These are phyloP conservation scores for Macropus fuliginosus DNA, from an alignment of 2,797 vertebrate species.

Conservation along the genomic window DNA sequence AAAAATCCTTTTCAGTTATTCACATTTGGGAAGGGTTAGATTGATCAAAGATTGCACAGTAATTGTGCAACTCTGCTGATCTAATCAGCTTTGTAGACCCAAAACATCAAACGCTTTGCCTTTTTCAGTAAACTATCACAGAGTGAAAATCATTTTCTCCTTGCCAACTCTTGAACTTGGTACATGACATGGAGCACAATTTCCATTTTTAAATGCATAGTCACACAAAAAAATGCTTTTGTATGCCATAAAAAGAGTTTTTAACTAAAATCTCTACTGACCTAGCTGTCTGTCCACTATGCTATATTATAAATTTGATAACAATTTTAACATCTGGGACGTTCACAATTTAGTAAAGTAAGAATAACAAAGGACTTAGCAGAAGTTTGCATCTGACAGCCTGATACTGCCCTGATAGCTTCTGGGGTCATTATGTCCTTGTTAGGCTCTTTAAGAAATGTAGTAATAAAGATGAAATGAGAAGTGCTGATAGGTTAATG, in stretches of 20 bases:
- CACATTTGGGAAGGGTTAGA: slow-evolving; percentile 74
- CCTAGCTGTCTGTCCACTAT: not conserved
- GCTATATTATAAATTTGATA: not conserved
- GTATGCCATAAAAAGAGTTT: slow-evolving; percentile 24
- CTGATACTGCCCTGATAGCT: slow-evolving; percentile 21
- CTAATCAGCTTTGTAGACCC: slow-evolving; percentile 70
- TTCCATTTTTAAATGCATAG: slow-evolving; percentile 58
- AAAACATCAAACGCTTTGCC: slow-evolving; percentile 77
- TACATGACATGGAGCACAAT: slow-evolving; percentile 44
- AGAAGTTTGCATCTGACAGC: slow-evolving; percentile 10
- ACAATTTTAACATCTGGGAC: slow-evolving; percentile 53
- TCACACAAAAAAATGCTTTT: slow-evolving; percentile 46
- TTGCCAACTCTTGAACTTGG: slow-evolving; percentile 68
- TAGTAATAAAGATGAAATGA: slow-evolving; percentile 56
- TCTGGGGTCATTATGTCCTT: slow-evolving; percentile 19
- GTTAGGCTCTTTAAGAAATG: slow-evolving; percentile 50
- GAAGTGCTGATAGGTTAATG: slow-evolving; percentile 55
- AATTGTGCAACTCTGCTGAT: slow-evolving; percentile 67
- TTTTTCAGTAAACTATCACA: slow-evolving; percentile 74
- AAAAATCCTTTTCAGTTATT: slow-evolving; percentile 70
- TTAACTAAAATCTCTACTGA: slow-evolving; percentile 35
- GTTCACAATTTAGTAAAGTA: slow-evolving; percentile 54
- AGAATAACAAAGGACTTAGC: slow-evolving; percentile 68
- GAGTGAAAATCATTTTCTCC: slow-evolving; percentile 64
- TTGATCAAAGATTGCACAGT: slow-evolving; percentile 76